Base-by-base conservation (phyloP, 2,888 invertebrate genomes). In the Lithosia quadra region DNA sequence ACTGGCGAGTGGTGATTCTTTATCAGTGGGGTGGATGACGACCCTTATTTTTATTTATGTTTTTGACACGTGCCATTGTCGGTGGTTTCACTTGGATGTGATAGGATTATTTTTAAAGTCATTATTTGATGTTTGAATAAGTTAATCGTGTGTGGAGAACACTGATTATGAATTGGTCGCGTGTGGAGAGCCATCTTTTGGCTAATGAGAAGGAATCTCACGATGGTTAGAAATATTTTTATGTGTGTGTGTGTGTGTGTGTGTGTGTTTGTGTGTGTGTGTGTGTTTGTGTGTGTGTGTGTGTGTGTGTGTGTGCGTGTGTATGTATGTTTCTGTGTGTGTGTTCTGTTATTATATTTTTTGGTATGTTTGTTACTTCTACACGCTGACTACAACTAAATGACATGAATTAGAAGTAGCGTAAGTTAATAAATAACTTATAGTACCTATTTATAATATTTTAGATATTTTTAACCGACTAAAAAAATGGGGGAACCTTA, bases 41-140 rank as follows among this genome's bases (percentile, higher is more conserved):
- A 84, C 88, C 89, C 91, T 82, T 90, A 90, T 92, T 91, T 91
- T 92, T 90, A 90, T 93, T 92, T 91, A 92, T 92, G 90, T 84
- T 79, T 83, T 81, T 84, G 88, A 88, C 92, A 89, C 91, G 90
- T 87, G 91, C 85, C 71, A n/a, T 84, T 80, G 84, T 87, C 82
- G 87, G 84, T 81, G 78, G 77, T 24, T 63, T 57, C 43, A 24
- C 24, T 69, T 65, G 69, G 78, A 73, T 63, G 76, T 77, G 80
- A 77, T 78, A 73, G 75, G 77, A 70, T 58, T 72, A 69, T 75
- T 67, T 75, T 71, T 73, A 34, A 79, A 67, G 73, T 71, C 68
- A 72, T 78, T 71, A 71, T 72, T 74, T 72, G 53, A 76, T 75
- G 67, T 69, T 70, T 68, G 66, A 61, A 70, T 72, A 68, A 72